phyloP scores from a whole-genome alignment of 2,888 invertebrate species.

The Helleia helle region DNA sequence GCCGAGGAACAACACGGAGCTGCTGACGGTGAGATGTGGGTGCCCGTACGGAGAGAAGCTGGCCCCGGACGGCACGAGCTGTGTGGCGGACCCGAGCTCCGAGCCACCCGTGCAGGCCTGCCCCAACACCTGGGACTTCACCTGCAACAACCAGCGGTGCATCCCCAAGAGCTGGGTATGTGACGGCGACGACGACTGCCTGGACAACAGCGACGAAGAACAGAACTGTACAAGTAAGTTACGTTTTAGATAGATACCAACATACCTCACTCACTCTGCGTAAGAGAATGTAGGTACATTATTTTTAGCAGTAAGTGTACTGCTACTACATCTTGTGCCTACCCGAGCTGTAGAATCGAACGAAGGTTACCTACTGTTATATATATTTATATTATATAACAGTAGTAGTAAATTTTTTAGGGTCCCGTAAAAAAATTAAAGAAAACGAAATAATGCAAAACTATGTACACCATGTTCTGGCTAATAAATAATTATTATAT shows the following conservation, averaged over 20 bases:
- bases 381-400: no score
- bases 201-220: slow-evolving; percentile 96
- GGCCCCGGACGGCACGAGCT: slow-evolving; percentile 78
- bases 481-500: no score
- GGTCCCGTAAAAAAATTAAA: no score
- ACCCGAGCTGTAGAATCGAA: no score
- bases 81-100: slow-evolving; percentile 85
- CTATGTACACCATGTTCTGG: no score
- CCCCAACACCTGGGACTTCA: slow-evolving; percentile 94
- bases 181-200: slow-evolving; percentile 96
- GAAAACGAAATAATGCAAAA: no score
- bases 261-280: background rate
- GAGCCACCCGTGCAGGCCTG: slow-evolving; percentile 93
- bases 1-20: slow-evolving; percentile 74
- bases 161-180: slow-evolving; percentile 96
- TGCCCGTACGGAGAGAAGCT: slow-evolving; percentile 95
- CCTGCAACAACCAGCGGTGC: slow-evolving; percentile 92
- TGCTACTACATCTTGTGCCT: no score
- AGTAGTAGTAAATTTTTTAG: no score
- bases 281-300: no score
- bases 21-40: slow-evolving; percentile 82
- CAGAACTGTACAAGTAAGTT: slow-evolving; percentile 93
- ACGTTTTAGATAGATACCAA: background rate
- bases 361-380: no score
- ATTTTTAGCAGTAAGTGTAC: no score